phyloP scores from a whole-genome alignment of 2,797 vertebrate genomes.

The Numenius phaeopus region DNA sequence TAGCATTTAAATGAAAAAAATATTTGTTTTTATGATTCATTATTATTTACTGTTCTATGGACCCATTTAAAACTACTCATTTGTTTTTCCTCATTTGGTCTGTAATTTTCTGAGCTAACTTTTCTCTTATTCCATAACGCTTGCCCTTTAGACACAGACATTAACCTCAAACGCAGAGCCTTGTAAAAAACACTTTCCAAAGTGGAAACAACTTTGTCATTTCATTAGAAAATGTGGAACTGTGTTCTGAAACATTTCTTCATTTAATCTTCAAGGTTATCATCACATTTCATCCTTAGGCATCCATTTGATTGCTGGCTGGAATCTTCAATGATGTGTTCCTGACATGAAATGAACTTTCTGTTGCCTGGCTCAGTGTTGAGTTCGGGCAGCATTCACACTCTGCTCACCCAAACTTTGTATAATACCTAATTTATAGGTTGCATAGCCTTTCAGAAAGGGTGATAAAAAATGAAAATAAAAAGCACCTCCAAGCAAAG shows the following conservation, averaged over 20 bases:
- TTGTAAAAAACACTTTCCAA: constrained; percentile 56
- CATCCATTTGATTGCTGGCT: neutral
- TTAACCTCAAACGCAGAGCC: constrained; percentile 42
- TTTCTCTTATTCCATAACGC: neutral
- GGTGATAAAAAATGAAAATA: neutral
- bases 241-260: constrained; percentile 48
- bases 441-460: neutral
- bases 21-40: neutral
- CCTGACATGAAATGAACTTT: neutral
- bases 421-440: neutral
- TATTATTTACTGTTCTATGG: constrained; percentile 5
- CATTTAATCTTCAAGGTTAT: constrained; percentile 56
- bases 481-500: neutral
- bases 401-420: neutral
- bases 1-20: constrained; percentile 45
- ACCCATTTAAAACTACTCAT: neutral
- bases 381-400: neutral
- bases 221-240: constrained; percentile 52
- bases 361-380: neutral
- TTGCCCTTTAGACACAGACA: constrained; percentile 34
- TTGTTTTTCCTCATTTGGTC: neutral
- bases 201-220: constrained; percentile 60
- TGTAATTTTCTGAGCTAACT: constrained; percentile 45
- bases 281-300: neutral
- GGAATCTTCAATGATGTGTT: neutral